Base-by-base conservation (phyloP, 1,140 invertebrate species). In the Druon quercuslanigerum region DNA sequence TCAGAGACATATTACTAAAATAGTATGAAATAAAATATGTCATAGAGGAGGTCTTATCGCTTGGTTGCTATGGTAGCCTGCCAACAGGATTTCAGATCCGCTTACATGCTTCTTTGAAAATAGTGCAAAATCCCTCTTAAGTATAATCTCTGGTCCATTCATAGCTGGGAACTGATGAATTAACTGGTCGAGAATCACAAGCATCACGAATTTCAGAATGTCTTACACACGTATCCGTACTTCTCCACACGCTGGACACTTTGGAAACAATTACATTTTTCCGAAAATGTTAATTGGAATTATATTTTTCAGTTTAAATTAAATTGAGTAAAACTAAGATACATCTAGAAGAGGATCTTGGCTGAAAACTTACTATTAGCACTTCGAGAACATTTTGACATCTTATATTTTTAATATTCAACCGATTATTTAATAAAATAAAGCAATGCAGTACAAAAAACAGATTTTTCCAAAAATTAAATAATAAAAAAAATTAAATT, bases 61-160 rank as follows among this genome's bases (percentile, higher is more conserved):
- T 57, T 57, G 56, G 56, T 60, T 60, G 57, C 57, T 12, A 60
- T 60, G 57, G 57, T 60, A 33, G 19, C 57, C 57, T 60, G 57
- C 20, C 57, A 60, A 60, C 57, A 25, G 57, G 57, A 60, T 60
- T 60, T 33, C 20, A 60, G 33, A 60, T 60, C 57, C 20, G 57
- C 57, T 60, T 60, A 60, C 57, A 60, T 60, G 57, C 57, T 60
- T 33, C 57, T 60, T 60, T 60, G 57, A 33, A 25, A 60, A 60
- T 33, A 60, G 57, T 14, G 33, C 33, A 33, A 14, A 60, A 60
- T 60, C 20, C 25, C 57, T 60, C 20, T 60, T 40, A 60, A 60
- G 57, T 60, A 60, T 60, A 60, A 60, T 60, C 57, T 60, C 20
- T 33, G 19, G 13, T 33, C 57, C 20, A 60, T 60, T 60, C 57